Conservation (phyloP, 2,797 vertebrate genomes). For the Myiotriccus ornatus region DNA sequence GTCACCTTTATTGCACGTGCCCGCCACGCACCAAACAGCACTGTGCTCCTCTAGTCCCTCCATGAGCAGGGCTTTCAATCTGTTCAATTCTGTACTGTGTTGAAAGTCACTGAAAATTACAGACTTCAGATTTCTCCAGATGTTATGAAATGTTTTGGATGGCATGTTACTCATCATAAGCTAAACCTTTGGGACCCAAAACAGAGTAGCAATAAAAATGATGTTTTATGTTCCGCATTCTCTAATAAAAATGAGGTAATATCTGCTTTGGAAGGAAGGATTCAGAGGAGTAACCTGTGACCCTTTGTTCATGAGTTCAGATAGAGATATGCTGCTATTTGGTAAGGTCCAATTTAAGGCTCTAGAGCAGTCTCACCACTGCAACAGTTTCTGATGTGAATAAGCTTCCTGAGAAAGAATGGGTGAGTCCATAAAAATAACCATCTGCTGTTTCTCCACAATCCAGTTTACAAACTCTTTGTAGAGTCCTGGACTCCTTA, state of each 20-base stretch:
- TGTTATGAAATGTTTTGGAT: slow-evolving; percentile 32
- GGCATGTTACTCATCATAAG: not conserved
- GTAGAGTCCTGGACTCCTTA: not conserved
- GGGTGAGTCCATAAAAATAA: not conserved
- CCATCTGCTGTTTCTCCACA: not conserved
- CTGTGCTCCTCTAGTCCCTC: not conserved
- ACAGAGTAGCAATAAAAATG: slow-evolving; percentile 8
- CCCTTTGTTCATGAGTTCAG: not conserved
- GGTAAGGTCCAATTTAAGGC: not conserved
- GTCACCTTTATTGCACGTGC: not conserved
- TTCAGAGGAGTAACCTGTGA: not conserved
- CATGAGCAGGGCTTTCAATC: not conserved
- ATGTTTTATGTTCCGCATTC: not conserved
- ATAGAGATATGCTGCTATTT: not conserved
- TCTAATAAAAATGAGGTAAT: not conserved
- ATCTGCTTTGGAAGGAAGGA: not conserved
- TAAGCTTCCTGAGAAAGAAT: not conserved
- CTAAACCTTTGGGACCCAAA: slow-evolving; percentile 30
- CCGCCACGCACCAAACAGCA: fast-evolving
- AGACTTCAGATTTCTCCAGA: slow-evolving; percentile 36
- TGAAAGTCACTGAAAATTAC: slow-evolving; percentile 16
- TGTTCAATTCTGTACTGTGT: not conserved
- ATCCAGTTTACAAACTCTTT: not conserved
- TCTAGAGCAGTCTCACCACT: not conserved
- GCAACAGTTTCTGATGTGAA: not conserved